These are phyloP conservation scores for Pinna nobilis DNA, from an alignment of 1,140 invertebrate genomes.

Conservation along the genomic window DNA sequence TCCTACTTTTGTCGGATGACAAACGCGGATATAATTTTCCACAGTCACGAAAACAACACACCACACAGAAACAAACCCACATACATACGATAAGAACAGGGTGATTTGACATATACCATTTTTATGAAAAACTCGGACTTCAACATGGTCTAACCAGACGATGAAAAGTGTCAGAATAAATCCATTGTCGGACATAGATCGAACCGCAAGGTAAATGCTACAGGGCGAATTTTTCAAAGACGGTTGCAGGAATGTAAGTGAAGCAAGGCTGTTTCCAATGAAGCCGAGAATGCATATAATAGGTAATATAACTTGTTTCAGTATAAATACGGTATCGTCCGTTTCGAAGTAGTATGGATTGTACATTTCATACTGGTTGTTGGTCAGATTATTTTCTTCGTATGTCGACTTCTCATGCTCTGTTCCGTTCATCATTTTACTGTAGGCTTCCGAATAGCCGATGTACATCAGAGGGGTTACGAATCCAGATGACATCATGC, in stretches of 20 bases:
- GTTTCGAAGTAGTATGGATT: no score
- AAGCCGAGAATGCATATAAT: conserved; percentile 48
- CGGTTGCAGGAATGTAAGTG: conserved; percentile 40
- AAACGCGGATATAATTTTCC: conserved; percentile 64
- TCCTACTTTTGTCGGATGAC: conserved; percentile 57
- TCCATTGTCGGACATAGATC: conserved; percentile 48
- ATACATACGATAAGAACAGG: conserved; percentile 65
- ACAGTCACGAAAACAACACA: conserved; percentile 61
- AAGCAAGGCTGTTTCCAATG: conserved; percentile 51
- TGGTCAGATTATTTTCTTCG: no score
- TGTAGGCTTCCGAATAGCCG: no score
- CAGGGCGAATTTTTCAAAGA: conserved; percentile 46
- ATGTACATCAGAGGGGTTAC: no score
- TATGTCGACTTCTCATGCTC: no score
- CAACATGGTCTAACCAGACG: conserved; percentile 77
- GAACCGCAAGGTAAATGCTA: conserved; percentile 52
- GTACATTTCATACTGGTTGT: no score
- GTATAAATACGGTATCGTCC: background rate
- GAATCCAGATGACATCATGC: no score
- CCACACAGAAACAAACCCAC: conserved; percentile 70
- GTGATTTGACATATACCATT: conserved; percentile 66
- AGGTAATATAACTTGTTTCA: conserved; percentile 21
- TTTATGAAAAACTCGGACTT: conserved; percentile 68
- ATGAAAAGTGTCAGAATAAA: conserved; percentile 52
- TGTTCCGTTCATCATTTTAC: no score